Evolutionary conservation across 2,113 vertebrate genomes (phyloP), one percentile per base, ranked within the genome.

Genomic region (Lasiurus borealis): DNA sequence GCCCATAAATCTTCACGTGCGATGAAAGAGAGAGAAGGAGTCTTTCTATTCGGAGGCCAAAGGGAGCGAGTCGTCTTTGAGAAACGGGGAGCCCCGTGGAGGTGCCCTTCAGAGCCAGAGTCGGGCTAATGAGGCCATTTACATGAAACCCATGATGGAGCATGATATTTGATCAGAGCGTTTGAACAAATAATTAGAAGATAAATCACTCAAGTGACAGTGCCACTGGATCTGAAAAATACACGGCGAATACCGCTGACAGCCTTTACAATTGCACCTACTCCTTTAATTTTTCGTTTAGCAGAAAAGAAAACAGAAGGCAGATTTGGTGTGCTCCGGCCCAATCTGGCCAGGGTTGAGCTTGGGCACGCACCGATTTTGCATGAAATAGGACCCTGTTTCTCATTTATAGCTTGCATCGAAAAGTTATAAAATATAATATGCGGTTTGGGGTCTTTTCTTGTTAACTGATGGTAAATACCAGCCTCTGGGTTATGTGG

Each of bases 241-340:
- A 87, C 29, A 84, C 50, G 71, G 36, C 36, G 95, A 93, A 95
- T 86, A 85, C 80, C 94, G 83, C 86, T 87, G 95, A 96, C 94
- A 95, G 86, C 40, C 27, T 84, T 97, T 93, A 92, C 83, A 90
- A 87, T 89, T 95, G 34, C 80, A 96, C 84, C 87, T 97, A 94
- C 87, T 97, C 85, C 69, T 95, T 97, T 96, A 85, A 87, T 87
- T 95, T 96, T 97, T 95, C 68, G 46, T 90, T 88, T 96, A 93
- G 85, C 82, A 96, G 88, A 93, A 94, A 96, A 96, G 78, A 93
- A 93, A 88, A 71, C 88, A 96, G 94, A 96, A 95, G 83, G 92
- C 90, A 85, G 90, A 95, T 93, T 76, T 96, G n/a, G n/a, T n/a
- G 92, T 82, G 52, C 54, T 12, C 27, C 78, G 59, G 72, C 78